Conservation (phyloP, 2,888 invertebrate genomes). For the Pristionchus exspectatus region DNA sequence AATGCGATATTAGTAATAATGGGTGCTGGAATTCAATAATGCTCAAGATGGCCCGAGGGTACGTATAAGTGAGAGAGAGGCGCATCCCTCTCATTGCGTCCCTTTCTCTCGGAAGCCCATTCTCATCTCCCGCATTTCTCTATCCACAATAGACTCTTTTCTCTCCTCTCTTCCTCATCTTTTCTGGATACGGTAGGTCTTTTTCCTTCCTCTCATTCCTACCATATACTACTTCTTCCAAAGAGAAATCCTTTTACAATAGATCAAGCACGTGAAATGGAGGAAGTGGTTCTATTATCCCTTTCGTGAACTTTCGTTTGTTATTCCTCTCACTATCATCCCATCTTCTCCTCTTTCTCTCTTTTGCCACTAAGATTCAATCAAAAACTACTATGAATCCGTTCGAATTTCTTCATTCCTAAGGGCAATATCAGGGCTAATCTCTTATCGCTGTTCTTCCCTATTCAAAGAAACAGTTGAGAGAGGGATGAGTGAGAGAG, state of each 20-base stretch:
- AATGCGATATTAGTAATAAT: slow-evolving; percentile 55
- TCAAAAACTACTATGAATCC: neutral
- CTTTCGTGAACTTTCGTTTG: slow-evolving; percentile 39
- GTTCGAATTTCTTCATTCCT: neutral
- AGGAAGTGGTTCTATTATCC: slow-evolving; percentile 32
- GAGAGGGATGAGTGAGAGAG: neutral
- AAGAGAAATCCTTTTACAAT: neutral
- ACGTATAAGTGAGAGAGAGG: slow-evolving; percentile 31
- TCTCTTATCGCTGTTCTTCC: slow-evolving; percentile 9
- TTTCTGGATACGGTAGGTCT: slow-evolving; percentile 28
- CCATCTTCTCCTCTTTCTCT: neutral
- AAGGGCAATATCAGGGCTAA: neutral
- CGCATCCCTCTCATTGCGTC: neutral
- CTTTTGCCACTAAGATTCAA: neutral
- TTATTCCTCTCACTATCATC: slow-evolving; percentile 46
- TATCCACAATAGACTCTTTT: slow-evolving; percentile 49
- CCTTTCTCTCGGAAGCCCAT: slow-evolving; percentile 46
- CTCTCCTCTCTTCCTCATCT: slow-evolving; percentile 21
- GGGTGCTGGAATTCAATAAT: slow-evolving; percentile 55
- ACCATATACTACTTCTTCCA: neutral
- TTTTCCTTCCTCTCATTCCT: neutral
- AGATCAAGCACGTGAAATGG: slow-evolving; percentile 26
- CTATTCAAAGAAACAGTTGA: slow-evolving; percentile 7
- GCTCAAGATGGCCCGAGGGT: slow-evolving; percentile 51
- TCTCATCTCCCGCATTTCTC: slow-evolving; percentile 42